Conservation (phyloP, 2,888 invertebrate species). For the Imbricaverruca yamaguchii region DNA sequence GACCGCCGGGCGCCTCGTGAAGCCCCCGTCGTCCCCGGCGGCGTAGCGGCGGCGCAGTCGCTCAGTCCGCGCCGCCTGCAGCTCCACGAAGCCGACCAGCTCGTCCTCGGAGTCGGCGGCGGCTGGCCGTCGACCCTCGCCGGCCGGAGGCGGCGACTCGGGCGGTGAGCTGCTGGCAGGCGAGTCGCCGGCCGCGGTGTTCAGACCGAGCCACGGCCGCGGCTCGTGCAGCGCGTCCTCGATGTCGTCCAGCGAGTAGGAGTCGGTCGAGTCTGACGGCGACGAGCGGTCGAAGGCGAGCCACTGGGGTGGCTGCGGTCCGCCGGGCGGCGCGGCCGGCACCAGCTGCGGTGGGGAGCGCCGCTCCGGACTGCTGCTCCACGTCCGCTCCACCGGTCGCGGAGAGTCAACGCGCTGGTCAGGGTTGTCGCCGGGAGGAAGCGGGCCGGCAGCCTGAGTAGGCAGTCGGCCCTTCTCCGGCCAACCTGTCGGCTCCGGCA, state of each 20-base stretch:
- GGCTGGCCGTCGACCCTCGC: conserved; percentile 24
- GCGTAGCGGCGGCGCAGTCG: conserved; percentile 66
- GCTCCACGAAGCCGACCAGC: conserved; percentile 72
- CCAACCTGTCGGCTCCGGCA: neutral
- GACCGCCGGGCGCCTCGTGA: conserved; percentile 76
- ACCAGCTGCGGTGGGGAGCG: neutral
- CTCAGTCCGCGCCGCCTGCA: conserved; percentile 73
- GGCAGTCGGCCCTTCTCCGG: neutral
- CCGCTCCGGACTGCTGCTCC: neutral
- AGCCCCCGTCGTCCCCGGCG: conserved; percentile 66
- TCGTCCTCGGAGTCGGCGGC: conserved; percentile 47
- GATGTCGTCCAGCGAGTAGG: conserved; percentile 35
- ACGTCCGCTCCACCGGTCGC: neutral
- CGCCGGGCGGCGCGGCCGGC: neutral
- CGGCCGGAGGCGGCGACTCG: conserved; percentile 1
- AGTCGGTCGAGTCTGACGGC: conserved; percentile 44
- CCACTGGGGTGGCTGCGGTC: too few species aligned
- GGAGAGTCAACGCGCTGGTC: neutral
- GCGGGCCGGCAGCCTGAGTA: neutral
- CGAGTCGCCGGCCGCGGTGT: conserved; percentile 25
- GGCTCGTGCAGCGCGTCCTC: conserved; percentile 30
- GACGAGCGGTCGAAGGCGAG: conserved; percentile 37
- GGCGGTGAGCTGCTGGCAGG: conserved; percentile 22
- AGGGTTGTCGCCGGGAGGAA: neutral
- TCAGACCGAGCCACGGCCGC: conserved; percentile 9